Base-by-base conservation (phyloP, 1,140 invertebrate genomes). In the Metopolophium dirhodum region DNA sequence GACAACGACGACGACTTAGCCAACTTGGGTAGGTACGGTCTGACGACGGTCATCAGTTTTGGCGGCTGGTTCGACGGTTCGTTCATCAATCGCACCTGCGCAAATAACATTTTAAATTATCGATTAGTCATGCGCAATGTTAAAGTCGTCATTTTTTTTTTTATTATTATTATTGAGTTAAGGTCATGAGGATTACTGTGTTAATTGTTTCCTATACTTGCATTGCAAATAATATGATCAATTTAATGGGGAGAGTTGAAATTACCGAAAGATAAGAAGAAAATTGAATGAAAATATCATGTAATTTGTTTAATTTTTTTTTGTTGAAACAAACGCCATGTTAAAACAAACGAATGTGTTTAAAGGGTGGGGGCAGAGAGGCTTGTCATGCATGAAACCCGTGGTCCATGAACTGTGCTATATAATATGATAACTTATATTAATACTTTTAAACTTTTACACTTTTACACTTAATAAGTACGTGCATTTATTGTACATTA, bases 51-150 rank as follows among this genome's bases (percentile, higher is more conserved):
- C 91, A 92, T 92, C 91, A 85, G 37, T 93, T 93, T 93, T 14
- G 91, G 91, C 4, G 91, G 91, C 41, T 93, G 91, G 49, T 93
- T 93, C 82, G 91, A 93, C 6, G 91, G 91, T 54, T 93, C 91
- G 49, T 45, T 93, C 91, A 93, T 93, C 49, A 93, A 41, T 54
- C 91, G 45, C 22, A 93, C 91, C 91, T 93, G 49, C 1, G 14
- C 4, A 41, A 41, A 88, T 18, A 77, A n/a, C 11, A n/a, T n/a
- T 18, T n/a, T 14, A 68, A 41, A 1, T 9, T 14, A 18, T 6
- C 3, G 22, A 14, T 68, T n/a, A 68, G 61, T 68, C 57, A 30
- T 68, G 9, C 9, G 26, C 9, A 11, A 61, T 11, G 23, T 61
- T 61, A 14, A n/a, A 14, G 26, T 68, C 8, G 1, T 4, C 30